phyloP scores from a whole-genome alignment of 2,113 vertebrate species.

The Archocentrus centrarchus region DNA sequence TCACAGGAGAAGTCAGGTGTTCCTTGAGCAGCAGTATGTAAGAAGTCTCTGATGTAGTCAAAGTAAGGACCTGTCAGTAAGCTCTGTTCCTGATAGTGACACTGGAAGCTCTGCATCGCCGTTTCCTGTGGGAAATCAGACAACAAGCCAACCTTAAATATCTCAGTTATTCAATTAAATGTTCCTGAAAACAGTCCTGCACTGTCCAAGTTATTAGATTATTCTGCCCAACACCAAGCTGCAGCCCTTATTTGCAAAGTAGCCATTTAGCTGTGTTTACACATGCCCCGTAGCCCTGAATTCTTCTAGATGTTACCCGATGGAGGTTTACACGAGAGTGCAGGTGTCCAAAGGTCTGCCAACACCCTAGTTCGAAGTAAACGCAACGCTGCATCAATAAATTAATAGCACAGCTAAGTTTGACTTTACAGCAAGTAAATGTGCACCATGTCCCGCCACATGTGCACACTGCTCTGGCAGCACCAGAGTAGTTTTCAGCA shows the following conservation, averaged over 20 bases:
- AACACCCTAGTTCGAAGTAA: no score
- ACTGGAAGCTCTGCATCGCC: constrained; percentile 75
- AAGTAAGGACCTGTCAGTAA: constrained; percentile 72
- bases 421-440: neutral
- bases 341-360: neutral
- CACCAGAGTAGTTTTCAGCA: no score
- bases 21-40: constrained; percentile 58
- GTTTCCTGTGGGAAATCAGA: constrained; percentile 66
- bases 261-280: neutral
- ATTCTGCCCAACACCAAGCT: neutral
- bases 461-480: neutral
- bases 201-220: neutral
- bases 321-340: neutral
- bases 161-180: constrained; percentile 23
- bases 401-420: neutral
- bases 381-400: no score
- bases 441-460: neutral
- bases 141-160: constrained; percentile 22
- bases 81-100: constrained; percentile 69
- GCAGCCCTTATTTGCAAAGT: neutral
- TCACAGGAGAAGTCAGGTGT: constrained; percentile 65
- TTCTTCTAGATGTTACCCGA: neutral
- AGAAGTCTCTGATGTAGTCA: constrained; percentile 71
- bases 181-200: neutral
- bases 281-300: neutral